Percentiles rank a stretch among this genome's conserved stretches.
These are phyloP conservation scores for Euthynnus affinis DNA, from an alignment of 2,797 vertebrate genomes.

Conservation along the genomic window DNA sequence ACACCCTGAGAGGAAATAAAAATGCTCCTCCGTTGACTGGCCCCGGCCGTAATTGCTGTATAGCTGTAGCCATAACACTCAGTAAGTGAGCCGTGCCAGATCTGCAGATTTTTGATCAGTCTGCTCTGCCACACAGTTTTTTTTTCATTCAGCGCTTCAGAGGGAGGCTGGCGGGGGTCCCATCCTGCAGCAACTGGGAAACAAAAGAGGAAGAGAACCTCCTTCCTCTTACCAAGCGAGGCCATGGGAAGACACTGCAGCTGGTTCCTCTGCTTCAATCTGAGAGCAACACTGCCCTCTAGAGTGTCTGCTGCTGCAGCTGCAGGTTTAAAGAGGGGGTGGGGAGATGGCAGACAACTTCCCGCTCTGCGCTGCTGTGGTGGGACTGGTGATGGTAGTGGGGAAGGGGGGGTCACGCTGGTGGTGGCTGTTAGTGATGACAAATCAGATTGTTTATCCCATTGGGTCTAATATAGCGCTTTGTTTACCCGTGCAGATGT, in stretches of 20 bases:
- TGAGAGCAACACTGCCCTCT: conserved; percentile 76
- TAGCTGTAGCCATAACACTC: conserved; percentile 38
- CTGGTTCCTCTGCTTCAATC: conserved; percentile 25
- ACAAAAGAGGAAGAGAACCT: conserved; percentile 69
- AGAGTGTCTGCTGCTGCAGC: conserved; percentile 68
- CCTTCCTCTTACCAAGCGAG: conserved; percentile 33
- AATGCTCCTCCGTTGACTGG: conserved; percentile 27
- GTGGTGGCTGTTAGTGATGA: conserved; percentile 38
- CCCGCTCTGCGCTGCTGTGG: conserved; percentile 5
- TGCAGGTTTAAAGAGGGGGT: conserved; percentile 32
- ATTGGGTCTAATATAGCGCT: conserved; percentile 40
- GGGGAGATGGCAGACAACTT: conserved; percentile 28
- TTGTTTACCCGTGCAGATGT: conserved; percentile 47
- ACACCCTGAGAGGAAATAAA: conserved; percentile 36
- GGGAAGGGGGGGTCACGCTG: neutral
- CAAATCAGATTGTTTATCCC: conserved; percentile 49
- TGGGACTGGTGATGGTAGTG: neutral
- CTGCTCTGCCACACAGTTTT: conserved; percentile 35
- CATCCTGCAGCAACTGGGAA: conserved; percentile 60
- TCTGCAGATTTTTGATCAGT: conserved; percentile 39
- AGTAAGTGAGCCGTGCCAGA: conserved; percentile 31
- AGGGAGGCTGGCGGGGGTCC: conserved; percentile 47
- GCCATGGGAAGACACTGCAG: conserved; percentile 43
- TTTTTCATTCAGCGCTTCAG: conserved; percentile 29
- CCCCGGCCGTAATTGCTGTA: conserved; percentile 24